Percentiles rank a stretch among this genome's conserved stretches.
phyloP scores from a whole-genome alignment of 2,888 invertebrate species.

The Caenorhabditis doughertyi region DNA sequence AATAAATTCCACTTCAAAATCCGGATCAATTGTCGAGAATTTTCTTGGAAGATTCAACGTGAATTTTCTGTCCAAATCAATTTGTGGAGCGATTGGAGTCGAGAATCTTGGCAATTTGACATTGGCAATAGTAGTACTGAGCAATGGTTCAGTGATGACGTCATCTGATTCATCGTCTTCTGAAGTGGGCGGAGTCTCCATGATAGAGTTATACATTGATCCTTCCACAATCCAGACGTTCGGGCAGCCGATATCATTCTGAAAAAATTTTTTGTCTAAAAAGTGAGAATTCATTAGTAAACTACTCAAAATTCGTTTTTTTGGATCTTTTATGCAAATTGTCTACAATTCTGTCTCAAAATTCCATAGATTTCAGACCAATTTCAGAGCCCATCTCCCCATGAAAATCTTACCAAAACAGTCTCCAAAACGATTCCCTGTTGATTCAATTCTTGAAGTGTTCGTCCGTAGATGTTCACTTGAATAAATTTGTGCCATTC shows the following conservation, averaged over 20 bases:
- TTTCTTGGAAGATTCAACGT: constrained; percentile 7
- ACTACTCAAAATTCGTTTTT: no score
- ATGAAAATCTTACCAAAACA: no score
- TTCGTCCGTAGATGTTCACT: no score
- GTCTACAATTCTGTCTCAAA: no score
- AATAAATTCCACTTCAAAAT: background rate
- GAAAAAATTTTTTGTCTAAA: no score
- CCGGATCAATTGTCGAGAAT: constrained; percentile 4
- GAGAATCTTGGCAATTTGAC: constrained; percentile 31
- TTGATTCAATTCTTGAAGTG: no score
- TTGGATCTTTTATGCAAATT: no score
- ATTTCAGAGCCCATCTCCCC: no score
- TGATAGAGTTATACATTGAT: background rate
- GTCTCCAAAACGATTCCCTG: no score
- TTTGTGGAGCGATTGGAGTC: background rate
- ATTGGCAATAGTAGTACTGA: constrained; percentile 16
- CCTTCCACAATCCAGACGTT: constrained; percentile 31
- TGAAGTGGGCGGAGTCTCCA: background rate
- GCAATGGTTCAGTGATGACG: background rate
- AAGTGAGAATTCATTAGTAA: no score
- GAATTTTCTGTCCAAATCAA: background rate
- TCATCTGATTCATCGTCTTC: background rate
- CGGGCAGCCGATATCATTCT: constrained; percentile 39
- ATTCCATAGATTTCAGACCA: no score
- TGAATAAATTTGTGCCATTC: no score